Conservation (phyloP, 2,113 vertebrate species). For the Pachycephala philippinensis region DNA sequence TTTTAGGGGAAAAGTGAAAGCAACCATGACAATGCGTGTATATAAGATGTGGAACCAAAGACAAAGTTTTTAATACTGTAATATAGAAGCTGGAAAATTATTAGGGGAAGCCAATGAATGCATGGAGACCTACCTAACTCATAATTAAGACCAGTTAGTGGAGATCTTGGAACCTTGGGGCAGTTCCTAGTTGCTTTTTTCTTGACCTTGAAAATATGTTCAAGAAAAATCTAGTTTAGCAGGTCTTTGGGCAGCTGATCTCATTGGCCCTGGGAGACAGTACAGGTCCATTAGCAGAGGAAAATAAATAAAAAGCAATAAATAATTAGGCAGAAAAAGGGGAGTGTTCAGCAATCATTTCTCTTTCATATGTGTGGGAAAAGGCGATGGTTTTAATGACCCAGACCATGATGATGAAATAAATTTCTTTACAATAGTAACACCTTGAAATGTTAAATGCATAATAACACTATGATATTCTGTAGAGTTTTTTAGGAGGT, state of each 20-base stretch:
- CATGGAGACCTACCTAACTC: neutral
- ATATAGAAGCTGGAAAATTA: neutral
- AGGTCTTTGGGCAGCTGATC: neutral
- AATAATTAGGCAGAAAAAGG: neutral
- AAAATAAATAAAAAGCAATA: neutral
- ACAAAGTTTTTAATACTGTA: neutral
- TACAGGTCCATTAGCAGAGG: neutral
- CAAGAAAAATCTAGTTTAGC: neutral
- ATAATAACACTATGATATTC: neutral
- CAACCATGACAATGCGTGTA: neutral
- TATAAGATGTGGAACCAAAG: neutral
- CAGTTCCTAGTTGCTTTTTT: neutral
- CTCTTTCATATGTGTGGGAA: neutral
- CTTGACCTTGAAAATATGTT: neutral
- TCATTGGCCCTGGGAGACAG: neutral
- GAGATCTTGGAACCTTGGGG: neutral
- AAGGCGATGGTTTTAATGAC: neutral
- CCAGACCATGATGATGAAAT: neutral
- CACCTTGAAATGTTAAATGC: neutral
- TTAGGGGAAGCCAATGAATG: neutral
- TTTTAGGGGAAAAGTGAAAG: neutral
- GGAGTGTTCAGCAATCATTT: neutral
- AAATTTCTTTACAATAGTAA: neutral
- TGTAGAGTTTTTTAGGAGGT: neutral
- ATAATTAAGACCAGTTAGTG: neutral